Percentiles rank a stretch among this genome's conserved stretches.
Evolutionary conservation across 2,888 invertebrate species (phyloP).

Genomic region (Drosophila anceps): DNA sequence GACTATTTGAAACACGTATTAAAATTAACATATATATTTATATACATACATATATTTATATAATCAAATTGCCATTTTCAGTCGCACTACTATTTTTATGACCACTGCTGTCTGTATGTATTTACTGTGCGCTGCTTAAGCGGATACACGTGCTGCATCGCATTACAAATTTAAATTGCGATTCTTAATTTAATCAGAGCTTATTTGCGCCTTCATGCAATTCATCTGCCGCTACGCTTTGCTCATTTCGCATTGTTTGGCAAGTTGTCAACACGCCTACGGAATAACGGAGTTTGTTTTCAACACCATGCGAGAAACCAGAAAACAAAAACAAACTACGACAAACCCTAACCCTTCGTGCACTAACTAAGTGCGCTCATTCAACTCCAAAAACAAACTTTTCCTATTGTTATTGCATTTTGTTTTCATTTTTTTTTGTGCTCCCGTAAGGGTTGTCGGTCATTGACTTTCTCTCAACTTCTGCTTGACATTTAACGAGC

Average conservation of each 20-base stretch:
- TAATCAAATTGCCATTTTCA: too few species aligned
- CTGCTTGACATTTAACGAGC: conserved; percentile 77
- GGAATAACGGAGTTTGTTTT: conserved; percentile 55
- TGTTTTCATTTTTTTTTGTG: conserved; percentile 39
- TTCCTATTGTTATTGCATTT: conserved; percentile 72
- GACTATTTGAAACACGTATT: too few species aligned
- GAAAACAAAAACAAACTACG: conserved; percentile 20
- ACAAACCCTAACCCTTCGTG: conserved; percentile 47
- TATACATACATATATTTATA: too few species aligned
- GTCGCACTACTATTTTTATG: too few species aligned
- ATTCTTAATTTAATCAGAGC: conserved; percentile 42
- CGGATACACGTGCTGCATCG: conserved; percentile 1
- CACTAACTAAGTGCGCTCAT: conserved; percentile 74
- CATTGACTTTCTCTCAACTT: conserved; percentile 76
- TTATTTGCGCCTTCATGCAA: conserved; percentile 35
- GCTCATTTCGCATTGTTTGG: conserved; percentile 40
- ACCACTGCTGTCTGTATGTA: background rate
- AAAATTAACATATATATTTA: too few species aligned
- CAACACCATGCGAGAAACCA: conserved; percentile 53
- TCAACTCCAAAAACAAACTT: conserved; percentile 75
- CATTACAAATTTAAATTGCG: conserved; percentile 39
- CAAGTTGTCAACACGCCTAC: conserved; percentile 55
- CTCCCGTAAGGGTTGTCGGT: conserved; percentile 52
- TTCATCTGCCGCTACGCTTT: conserved; percentile 15
- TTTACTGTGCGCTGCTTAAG: background rate